Evolutionary conservation across 2,113 vertebrate genomes (phyloP), one percentile per base, ranked within the genome.

Genomic region (Scomber scombrus): DNA sequence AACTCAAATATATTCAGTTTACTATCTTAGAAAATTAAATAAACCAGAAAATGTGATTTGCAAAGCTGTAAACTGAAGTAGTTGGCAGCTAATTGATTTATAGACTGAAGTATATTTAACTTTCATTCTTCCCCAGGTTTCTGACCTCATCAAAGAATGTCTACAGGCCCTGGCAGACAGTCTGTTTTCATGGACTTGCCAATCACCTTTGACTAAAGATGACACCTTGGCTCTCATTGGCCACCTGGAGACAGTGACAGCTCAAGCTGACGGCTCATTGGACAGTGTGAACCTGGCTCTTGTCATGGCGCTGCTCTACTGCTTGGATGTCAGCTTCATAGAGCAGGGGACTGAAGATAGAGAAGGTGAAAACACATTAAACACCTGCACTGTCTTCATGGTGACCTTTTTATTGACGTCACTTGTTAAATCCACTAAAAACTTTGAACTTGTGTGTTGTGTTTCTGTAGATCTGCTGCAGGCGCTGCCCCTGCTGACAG

Each of bases 161-260:
- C 93, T 96, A 11, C 97, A 97, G 81, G 96, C 97, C 14, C 90
- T 99, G 74, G 97, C 97, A 58, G 97, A 99, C 87, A 96, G 97
- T 84, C 93, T 99, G 49, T 99, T 99, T 92, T 95, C 95, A 29
- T 99, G 98, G 98, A 95, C 97, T n/a, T 99, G 98, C 86, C 98
- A 99, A 80, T 97, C 97, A 3, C 95, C 97, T 0, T 93, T 99
- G 69, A 94, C 85, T 82, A 97, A 97, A 94, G 98, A 99, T 71
- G 96, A 99, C 91, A 99, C 96, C 3, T 89, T 99, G 7, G 95
- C 97, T 81, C 95, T 99, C 23, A 97, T 99, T 88, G 95, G 96
- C 60, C 95, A 98, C 84, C 83, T 99, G 89, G 97, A 99, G 90
- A 97, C 95, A 11, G 95, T 97, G 61, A 96, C 97, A 0, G 93